Percentiles rank a stretch among this genome's conserved stretches.
Conservation (phyloP, 2,113 vertebrate species). For the Dromaius novaehollandiae region DNA sequence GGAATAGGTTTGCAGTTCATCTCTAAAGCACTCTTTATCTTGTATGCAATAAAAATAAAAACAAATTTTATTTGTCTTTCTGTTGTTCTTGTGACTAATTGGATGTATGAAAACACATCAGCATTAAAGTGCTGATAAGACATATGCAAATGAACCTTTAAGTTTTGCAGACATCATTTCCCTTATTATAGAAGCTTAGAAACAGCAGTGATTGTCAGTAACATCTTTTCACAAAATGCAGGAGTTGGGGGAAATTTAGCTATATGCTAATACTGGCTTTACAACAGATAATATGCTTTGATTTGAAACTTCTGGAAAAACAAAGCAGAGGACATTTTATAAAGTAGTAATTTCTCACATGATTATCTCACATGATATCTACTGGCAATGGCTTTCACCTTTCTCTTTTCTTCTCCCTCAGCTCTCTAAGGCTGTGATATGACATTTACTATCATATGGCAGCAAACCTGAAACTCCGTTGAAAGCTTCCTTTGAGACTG, state of each 20-base stretch:
- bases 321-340: not conserved
- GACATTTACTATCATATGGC: not conserved
- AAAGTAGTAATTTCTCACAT: not conserved
- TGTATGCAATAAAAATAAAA: slow-evolving; percentile 45
- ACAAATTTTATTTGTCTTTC: slow-evolving; percentile 24
- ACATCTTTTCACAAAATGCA: not conserved
- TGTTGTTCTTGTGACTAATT: slow-evolving; percentile 27
- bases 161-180: not conserved
- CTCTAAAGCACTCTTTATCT: slow-evolving; percentile 42
- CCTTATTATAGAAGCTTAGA: not conserved
- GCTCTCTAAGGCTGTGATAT: not conserved
- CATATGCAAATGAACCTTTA: not conserved
- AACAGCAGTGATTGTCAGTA: not conserved
- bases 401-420: not conserved
- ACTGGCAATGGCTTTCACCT: not conserved
- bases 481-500: not conserved
- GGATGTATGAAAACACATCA: slow-evolving; percentile 3
- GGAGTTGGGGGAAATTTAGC: not conserved
- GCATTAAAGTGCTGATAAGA: not conserved
- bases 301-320: not conserved
- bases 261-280: not conserved
- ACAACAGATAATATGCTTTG: not conserved
- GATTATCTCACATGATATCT: too few relatives aligned
- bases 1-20: slow-evolving; percentile 57
- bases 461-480: not conserved